phyloP scores from a whole-genome alignment of 2,113 vertebrate species.

The Tachuris rubrigastra region DNA sequence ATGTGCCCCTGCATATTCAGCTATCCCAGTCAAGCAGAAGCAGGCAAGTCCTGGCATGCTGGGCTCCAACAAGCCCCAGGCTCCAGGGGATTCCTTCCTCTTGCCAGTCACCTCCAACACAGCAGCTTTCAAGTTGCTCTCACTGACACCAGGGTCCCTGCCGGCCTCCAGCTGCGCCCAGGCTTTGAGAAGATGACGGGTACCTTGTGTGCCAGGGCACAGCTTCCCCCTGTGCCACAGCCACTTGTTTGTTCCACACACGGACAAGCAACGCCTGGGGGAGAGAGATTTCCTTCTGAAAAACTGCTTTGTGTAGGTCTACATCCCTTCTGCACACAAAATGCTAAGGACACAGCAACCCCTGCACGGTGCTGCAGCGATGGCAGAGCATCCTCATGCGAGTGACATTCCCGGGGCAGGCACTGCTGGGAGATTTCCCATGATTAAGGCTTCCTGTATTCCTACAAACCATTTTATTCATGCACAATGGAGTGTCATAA shows the following conservation, averaged over 20 bases:
- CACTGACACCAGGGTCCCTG: background rate
- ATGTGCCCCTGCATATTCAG: background rate
- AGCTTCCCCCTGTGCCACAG: background rate
- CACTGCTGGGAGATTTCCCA: background rate
- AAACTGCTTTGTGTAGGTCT: background rate
- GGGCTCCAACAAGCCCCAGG: background rate
- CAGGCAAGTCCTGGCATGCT: accelerated
- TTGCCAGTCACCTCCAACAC: background rate
- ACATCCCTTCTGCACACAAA: background rate
- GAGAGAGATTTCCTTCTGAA: background rate
- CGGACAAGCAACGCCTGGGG: background rate
- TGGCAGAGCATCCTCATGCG: accelerated
- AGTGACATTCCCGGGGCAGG: accelerated
- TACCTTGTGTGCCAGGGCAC: background rate
- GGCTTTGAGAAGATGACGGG: background rate
- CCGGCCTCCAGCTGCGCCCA: background rate
- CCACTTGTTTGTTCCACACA: background rate
- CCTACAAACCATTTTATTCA: background rate
- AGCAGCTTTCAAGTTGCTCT: background rate
- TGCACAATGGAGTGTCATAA: background rate
- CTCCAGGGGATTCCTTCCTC: background rate
- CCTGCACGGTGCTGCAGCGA: accelerated
- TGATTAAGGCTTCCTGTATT: background rate
- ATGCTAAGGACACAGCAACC: background rate
- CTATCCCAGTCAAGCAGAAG: background rate